Evolutionary conservation across 2,797 vertebrate species (phyloP).

Genomic region (Astyanax mexicanus): DNA sequence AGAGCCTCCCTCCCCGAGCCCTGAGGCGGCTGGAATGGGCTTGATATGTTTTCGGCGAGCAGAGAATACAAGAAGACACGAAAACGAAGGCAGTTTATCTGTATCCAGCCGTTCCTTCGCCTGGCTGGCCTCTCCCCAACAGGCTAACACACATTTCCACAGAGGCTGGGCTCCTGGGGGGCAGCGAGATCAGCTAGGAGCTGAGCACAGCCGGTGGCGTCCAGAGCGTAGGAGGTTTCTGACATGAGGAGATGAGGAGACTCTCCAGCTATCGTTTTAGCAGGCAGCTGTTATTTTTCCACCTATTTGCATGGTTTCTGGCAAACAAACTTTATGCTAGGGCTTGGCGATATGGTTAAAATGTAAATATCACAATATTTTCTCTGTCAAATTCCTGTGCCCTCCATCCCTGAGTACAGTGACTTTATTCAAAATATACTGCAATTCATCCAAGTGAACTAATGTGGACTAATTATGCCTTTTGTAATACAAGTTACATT

Average conservation of each 20-base stretch:
- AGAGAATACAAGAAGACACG: conserved; percentile 8
- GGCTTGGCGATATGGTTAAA: too few species aligned
- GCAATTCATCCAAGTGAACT: too few species aligned
- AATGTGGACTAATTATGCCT: too few species aligned
- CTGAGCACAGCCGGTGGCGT: not conserved
- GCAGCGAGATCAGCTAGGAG: conserved; percentile 13
- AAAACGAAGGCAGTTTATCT: conserved; percentile 25
- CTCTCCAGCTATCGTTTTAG: not conserved
- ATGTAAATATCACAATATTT: too few species aligned
- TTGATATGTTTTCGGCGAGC: conserved; percentile 7
- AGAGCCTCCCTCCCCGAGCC: conserved; percentile 5
- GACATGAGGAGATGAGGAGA: not conserved
- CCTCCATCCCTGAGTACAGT: too few species aligned
- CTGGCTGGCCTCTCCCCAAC: not conserved
- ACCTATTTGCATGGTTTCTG: not conserved
- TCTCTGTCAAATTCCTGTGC: too few species aligned
- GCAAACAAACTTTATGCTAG: not conserved
- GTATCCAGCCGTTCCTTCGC: conserved; percentile 17
- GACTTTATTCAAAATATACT: too few species aligned
- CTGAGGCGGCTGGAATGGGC: conserved; percentile 10
- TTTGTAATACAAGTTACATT: too few species aligned
- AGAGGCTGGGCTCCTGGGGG: not conserved
- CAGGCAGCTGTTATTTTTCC: not conserved
- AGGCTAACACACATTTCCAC: not conserved
- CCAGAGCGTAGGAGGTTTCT: not conserved